Percentiles rank a stretch among this genome's conserved stretches.
These are phyloP conservation scores for Trigoniulus corallinus DNA, from an alignment of 1,140 invertebrate genomes.

Conservation along the genomic window DNA sequence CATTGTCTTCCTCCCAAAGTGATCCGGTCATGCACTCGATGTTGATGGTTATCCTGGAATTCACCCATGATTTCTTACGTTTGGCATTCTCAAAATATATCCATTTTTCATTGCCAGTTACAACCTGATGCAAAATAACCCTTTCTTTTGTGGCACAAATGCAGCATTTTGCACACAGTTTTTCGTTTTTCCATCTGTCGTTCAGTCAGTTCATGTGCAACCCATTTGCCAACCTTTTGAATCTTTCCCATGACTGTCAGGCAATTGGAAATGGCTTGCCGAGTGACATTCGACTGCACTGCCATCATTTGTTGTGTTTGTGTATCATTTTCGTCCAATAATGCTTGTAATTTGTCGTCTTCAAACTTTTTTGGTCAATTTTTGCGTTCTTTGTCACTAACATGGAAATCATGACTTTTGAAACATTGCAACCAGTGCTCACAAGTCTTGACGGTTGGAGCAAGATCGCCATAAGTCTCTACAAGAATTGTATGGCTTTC, in stretches of 20 bases:
- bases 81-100: constrained; percentile 8
- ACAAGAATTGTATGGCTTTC: too few species aligned
- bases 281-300: background rate
- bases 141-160: background rate
- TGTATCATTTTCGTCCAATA: constrained; percentile 1
- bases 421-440: background rate
- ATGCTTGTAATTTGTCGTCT: background rate
- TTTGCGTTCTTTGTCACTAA: background rate
- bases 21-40: constrained; percentile 10
- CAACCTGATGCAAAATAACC: too few species aligned
- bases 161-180: constrained; percentile 1
- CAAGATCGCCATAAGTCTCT: background rate
- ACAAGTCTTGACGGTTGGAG: background rate
- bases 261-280: too few species aligned
- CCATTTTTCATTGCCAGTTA: too few species aligned
- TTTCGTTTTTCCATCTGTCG: background rate
- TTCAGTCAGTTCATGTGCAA: background rate
- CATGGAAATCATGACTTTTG: background rate
- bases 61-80: constrained; percentile 4
- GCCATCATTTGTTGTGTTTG: background rate
- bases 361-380: background rate
- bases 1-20: too few species aligned
- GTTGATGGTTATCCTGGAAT: background rate
- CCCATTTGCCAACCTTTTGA: too few species aligned
- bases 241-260: too few species aligned